Evolutionary conservation across 2,888 invertebrate species (phyloP).

Genomic region (Synergus itoensis): DNA sequence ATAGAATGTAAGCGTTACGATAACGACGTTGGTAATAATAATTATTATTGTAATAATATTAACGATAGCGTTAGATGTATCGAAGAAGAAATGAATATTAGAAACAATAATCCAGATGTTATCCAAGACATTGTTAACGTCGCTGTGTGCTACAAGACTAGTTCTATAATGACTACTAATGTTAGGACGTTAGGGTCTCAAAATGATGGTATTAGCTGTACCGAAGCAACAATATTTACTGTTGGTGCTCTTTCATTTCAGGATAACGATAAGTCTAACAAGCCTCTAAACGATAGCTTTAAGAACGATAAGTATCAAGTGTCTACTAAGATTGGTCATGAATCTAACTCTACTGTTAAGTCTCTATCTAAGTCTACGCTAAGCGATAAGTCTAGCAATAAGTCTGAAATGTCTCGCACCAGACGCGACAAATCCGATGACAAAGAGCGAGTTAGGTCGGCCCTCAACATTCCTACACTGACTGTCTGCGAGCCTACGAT

Average conservation of each 20-base stretch:
- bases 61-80: slow-evolving; percentile 43
- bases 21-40: slow-evolving; percentile 58
- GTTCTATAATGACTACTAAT: slow-evolving; percentile 72
- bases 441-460: slow-evolving; percentile 64
- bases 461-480: slow-evolving; percentile 77
- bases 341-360: slow-evolving; percentile 74
- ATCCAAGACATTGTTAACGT: slow-evolving; percentile 70
- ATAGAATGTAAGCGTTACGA: slow-evolving; percentile 72
- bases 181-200: slow-evolving; percentile 73
- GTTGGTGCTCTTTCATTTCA: slow-evolving; percentile 79
- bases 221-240: slow-evolving; percentile 78
- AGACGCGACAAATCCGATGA: slow-evolving; percentile 66
- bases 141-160: slow-evolving; percentile 74
- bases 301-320: slow-evolving; percentile 70
- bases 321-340: slow-evolving; percentile 66
- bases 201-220: slow-evolving; percentile 77
- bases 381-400: slow-evolving; percentile 74
- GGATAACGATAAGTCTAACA: slow-evolving; percentile 77
- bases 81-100: slow-evolving; percentile 58
- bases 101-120: slow-evolving; percentile 67
- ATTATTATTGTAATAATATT: slow-evolving; percentile 58
- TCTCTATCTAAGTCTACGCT: slow-evolving; percentile 76
- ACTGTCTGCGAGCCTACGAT: slow-evolving; percentile 78
- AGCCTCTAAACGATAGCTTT: slow-evolving; percentile 73
- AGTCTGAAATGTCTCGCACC: slow-evolving; percentile 71